Evolutionary conservation across 2,888 invertebrate genomes (phyloP).

Genomic region (Carcina quercana): DNA sequence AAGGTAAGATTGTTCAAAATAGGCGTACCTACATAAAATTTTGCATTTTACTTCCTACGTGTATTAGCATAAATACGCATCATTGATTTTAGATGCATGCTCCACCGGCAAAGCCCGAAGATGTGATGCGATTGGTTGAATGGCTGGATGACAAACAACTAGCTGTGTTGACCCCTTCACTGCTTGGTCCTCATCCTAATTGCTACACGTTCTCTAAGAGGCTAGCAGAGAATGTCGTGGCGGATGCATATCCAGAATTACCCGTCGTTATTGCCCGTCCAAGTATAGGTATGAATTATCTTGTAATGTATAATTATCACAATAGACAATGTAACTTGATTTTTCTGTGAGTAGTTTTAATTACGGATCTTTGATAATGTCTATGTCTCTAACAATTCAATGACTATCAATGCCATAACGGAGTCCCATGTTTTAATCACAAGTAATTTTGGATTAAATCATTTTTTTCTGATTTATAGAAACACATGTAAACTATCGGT

Average conservation of each 20-base stretch:
- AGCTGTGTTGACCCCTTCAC: constrained; percentile 77
- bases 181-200: constrained; percentile 89
- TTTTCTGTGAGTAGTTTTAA: too few species aligned
- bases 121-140: constrained; percentile 80
- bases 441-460: too few species aligned
- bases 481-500: too few species aligned
- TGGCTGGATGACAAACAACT: constrained; percentile 83
- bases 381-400: too few species aligned
- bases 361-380: too few species aligned
- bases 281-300: constrained; percentile 87
- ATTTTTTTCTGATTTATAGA: too few species aligned
- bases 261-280: constrained; percentile 92
- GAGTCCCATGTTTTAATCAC: too few species aligned
- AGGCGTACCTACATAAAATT: too few species aligned
- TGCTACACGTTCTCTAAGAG: constrained; percentile 97
- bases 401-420: too few species aligned
- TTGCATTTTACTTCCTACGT: too few species aligned
- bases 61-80: too few species aligned
- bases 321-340: neutral
- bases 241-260: constrained; percentile 82
- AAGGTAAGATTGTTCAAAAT: constrained; percentile 40
- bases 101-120: constrained; percentile 79
- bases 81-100: constrained; percentile 77
- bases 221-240: constrained; percentile 87
- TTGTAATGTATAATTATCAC: neutral